Base-by-base conservation (phyloP, 30 jellyfish, hydroid and myxozoan species). In the Sanderia malayensis region DNA sequence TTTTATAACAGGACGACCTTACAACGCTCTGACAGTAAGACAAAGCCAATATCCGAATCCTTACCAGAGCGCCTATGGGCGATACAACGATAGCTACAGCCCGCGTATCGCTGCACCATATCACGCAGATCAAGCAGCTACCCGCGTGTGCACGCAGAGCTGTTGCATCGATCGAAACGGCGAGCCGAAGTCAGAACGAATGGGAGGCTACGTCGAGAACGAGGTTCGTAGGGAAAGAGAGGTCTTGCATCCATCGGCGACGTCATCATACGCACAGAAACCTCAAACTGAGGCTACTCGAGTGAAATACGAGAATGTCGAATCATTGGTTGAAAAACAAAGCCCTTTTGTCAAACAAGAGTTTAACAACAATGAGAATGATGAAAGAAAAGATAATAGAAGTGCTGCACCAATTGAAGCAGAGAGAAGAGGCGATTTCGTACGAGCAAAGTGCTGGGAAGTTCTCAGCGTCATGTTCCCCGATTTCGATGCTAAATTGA, bases 391-490 rank as follows among this genome's bases (percentile, higher is more conserved):
- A n/a, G 63, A 41, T 28, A 22, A 66, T n/a, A 28, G 44, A 19
- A 30, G 37, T 20, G 32, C 19, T 20, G 28, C 24, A 18, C 4
- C 37, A 21, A 46, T 53, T 53, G 74, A 73, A 2, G 62, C 62
- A 24, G 74, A 59, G 33, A 57, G 64, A 34, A 30, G 89, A 20
- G 94, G 71, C 47, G 84, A 61, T n/a, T 82, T 82, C 55, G 61
- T 82, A 31, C 62, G 84, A 17, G 76, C 76, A 61, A 90, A 90
- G 58, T 74, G 94, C 65, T 59, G 87, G 11, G 94, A 84, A 20
- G 97, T 83, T 17, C 82, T 90, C 45, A 65, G 67, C 33, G 95
- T 83, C 0, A 90, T 90, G 95, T 90, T 90, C 71, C 97, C 97
- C 1, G 97, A 90, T 31, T 62, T 87, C 44, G 90, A 80, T 22